phyloP scores from a whole-genome alignment of 2,113 vertebrate genomes.

The Coptodon rendalli region DNA sequence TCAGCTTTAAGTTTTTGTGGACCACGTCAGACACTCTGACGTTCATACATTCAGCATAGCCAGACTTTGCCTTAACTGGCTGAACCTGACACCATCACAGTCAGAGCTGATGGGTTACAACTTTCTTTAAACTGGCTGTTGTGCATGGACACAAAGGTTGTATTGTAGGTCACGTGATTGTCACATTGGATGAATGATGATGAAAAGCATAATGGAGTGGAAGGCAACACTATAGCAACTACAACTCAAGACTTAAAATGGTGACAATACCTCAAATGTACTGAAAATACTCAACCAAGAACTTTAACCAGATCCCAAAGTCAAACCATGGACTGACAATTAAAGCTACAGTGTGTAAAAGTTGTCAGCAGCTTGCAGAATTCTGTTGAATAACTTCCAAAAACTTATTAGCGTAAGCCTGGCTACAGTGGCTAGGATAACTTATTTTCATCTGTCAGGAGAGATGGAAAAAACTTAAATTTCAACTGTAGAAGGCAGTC shows the following conservation, averaged over 20 bases:
- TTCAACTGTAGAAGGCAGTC: fast-evolving
- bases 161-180: fast-evolving
- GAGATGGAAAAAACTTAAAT: neutral
- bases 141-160: neutral
- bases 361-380: neutral
- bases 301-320: fast-evolving
- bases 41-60: no score
- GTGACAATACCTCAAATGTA: neutral
- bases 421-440: neutral
- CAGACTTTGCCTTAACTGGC: no score
- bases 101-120: no score
- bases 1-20: neutral
- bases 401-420: fast-evolving
- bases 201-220: neutral
- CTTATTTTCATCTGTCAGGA: neutral
- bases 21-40: no score
- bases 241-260: neutral
- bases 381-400: fast-evolving
- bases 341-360: fast-evolving
- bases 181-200: fast-evolving
- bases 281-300: neutral
- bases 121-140: neutral
- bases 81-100: no score
- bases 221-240: neutral
- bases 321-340: neutral